Percentiles rank a stretch among this genome's conserved stretches.
These are phyloP conservation scores for Coregonus suidteri DNA, from an alignment of 2,797 vertebrate genomes.

Conservation along the genomic window DNA sequence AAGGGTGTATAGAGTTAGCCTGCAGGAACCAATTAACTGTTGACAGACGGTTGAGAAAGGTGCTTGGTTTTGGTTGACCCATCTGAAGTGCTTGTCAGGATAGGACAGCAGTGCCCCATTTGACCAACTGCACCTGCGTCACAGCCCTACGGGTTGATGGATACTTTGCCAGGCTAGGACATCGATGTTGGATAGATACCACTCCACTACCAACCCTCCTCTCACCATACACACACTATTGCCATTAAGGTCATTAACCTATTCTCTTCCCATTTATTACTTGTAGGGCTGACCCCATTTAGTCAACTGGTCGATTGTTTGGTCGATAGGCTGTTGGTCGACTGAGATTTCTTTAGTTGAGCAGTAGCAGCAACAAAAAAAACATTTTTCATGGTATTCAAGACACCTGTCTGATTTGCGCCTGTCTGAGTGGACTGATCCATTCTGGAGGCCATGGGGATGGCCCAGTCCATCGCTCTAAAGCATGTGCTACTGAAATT, in stretches of 20 bases:
- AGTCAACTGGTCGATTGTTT: no score
- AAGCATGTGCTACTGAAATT: no score
- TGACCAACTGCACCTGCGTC: background rate
- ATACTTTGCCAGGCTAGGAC: background rate
- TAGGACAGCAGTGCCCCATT: background rate
- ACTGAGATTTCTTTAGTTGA: no score
- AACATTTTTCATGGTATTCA: no score
- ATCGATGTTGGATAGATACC: background rate
- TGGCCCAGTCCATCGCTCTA: no score
- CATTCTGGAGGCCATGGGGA: no score
- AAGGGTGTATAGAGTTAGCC: no score
- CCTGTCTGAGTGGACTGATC: no score
- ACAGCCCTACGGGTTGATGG: background rate
- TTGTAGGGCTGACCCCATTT: no score
- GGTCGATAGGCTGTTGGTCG: no score
- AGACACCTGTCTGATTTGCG: no score
- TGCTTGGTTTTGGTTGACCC: background rate
- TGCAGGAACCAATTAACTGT: background rate
- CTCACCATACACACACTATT: background rate
- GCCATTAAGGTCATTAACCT: background rate
- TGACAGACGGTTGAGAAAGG: background rate
- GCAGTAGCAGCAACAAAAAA: no score
- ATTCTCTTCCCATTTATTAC: background rate
- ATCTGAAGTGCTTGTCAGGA: background rate
- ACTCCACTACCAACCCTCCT: background rate